Base-by-base conservation (phyloP, 2,113 vertebrate genomes). In the Arenaria interpres region DNA sequence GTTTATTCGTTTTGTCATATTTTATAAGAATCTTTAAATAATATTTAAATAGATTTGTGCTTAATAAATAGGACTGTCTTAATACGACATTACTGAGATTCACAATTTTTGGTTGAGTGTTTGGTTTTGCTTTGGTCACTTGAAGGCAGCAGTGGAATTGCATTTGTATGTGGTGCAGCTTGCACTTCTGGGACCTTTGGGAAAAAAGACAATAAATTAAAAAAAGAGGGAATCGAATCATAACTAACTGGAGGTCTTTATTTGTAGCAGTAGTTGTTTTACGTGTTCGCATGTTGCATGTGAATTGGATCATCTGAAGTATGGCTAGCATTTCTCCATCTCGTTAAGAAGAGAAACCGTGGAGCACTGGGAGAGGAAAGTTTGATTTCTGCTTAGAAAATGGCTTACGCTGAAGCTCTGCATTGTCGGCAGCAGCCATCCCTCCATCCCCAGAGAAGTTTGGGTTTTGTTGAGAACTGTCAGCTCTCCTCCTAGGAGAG, bases 401-500 rank as follows among this genome's bases (percentile, higher is more conserved):
- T 94, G 94, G 84, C 94, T 95, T 21, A 25, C 68, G 66, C 67
- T 39, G 69, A 71, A 85, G 63, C 93, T 64, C 41, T 79, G 89
- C 73, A 18, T 35, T 53, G 63, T 60, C 86, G 72, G 80, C 77
- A 60, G 56, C 88, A 84, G 83, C 88, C 64, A 14, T 95, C 92
- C 73, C 63, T 76, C 88, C 64, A 15, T 94, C 92, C 74, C 72
- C 63, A 9, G 84, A 68, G 95, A 66, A 30, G 15, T 9, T 16
- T 53, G 91, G 86, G 28, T 6, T 93, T 92, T 89, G 84, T 53
- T 95, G 92, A 83, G 91, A 92, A 85, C 66, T 62, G 30, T 89
- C 89, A 89, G 92, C 89, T 79, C 85, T 79, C 57, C 51, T 92
- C 66, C 81, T 92, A 33, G 7, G 90, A 94, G 85, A 95, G 88